Percentiles rank a stretch among this genome's conserved stretches.
phyloP scores from a whole-genome alignment of 2,888 invertebrate genomes.

The Cerastis leucographa region DNA sequence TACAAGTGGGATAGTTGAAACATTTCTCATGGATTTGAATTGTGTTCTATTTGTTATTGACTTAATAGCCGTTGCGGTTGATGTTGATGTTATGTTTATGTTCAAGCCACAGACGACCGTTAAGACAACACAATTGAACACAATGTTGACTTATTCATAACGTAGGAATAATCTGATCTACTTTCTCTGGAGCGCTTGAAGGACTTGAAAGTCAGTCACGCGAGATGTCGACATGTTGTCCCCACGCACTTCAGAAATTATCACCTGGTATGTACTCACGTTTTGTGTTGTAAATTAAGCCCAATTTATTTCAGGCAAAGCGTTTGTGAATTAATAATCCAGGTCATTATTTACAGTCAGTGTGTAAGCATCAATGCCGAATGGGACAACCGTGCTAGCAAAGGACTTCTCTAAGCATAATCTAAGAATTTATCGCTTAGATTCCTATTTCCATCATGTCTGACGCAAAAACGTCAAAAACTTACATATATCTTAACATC shows the following conservation, averaged over 20 bases:
- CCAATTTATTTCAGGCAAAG: slow-evolving; percentile 35
- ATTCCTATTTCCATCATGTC: background rate
- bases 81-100: slow-evolving; percentile 20
- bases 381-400: background rate
- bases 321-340: background rate
- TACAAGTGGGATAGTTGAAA: slow-evolving; percentile 4
- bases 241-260: slow-evolving; percentile 60
- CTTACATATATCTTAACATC: background rate
- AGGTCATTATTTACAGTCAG: background rate
- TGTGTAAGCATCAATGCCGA: background rate
- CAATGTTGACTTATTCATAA: slow-evolving; percentile 26
- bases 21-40: slow-evolving; percentile 23
- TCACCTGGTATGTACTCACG: slow-evolving; percentile 42
- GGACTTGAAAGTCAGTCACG: slow-evolving; percentile 55
- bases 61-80: slow-evolving; percentile 13
- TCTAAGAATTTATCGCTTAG: too few relatives aligned
- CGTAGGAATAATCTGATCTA: slow-evolving; percentile 53
- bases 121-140: slow-evolving; percentile 17
- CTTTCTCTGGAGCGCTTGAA: slow-evolving; percentile 57
- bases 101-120: slow-evolving; percentile 14
- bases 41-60: slow-evolving; percentile 21
- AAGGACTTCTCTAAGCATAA: background rate
- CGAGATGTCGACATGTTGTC: slow-evolving; percentile 55
- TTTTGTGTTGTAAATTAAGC: slow-evolving; percentile 46
- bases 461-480: background rate